These are phyloP conservation scores for Ophonus ardosiacus DNA, from an alignment of 2,888 invertebrate species.

Conservation along the genomic window DNA sequence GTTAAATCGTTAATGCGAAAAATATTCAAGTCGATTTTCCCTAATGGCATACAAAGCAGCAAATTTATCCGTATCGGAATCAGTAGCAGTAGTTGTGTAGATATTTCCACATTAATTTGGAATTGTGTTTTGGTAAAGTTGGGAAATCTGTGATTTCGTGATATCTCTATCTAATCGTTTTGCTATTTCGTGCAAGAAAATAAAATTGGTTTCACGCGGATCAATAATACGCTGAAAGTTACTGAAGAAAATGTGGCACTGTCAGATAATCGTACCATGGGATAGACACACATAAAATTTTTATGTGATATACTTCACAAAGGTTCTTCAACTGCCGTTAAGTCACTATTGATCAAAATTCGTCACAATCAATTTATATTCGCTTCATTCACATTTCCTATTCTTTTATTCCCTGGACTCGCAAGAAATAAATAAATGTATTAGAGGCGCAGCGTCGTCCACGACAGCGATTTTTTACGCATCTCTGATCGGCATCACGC, in stretches of 20 bases:
- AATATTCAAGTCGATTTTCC: conserved; percentile 1
- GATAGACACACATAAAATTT: conserved; percentile 39
- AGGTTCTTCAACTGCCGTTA: conserved; percentile 16
- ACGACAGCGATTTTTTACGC: neutral
- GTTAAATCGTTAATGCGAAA: neutral
- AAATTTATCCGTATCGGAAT: neutral
- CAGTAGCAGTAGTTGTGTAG: neutral
- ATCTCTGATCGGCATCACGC: neutral
- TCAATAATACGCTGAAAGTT: conserved; percentile 30
- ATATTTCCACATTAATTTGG: conserved; percentile 42
- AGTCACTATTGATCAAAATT: conserved; percentile 24
- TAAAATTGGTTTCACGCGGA: conserved; percentile 44
- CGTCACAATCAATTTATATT: neutral
- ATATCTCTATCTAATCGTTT: conserved; percentile 48
- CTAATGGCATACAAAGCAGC: neutral
- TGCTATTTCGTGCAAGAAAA: conserved; percentile 46
- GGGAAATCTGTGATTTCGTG: conserved; percentile 45
- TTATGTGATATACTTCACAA: conserved; percentile 24
- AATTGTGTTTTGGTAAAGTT: conserved; percentile 36
- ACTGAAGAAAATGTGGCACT: conserved; percentile 21
- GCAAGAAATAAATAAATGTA: neutral
- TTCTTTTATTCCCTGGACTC: neutral
- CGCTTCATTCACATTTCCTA: neutral
- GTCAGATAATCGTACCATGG: conserved; percentile 33
- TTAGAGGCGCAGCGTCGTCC: neutral